Percentiles rank a stretch among this genome's conserved stretches.
Evolutionary conservation across 2,888 invertebrate species (phyloP).

Genomic region (Carpatolechia fugitivella): DNA sequence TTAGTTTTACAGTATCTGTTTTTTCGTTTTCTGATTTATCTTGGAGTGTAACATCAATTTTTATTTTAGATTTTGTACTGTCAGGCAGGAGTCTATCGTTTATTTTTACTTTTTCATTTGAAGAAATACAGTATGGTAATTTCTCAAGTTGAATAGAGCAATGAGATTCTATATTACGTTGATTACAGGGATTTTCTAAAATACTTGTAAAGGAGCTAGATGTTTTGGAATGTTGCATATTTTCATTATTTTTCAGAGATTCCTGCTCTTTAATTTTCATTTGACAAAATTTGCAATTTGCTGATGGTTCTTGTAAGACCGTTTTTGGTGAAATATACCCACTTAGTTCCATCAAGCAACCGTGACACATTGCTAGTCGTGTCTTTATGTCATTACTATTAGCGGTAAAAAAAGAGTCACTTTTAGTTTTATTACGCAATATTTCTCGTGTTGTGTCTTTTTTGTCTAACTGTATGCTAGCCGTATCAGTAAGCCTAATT

Average conservation of each 20-base stretch:
- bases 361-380: not conserved
- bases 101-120: not conserved
- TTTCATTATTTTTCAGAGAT: not conserved
- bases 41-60: too few relatives aligned
- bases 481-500: too few relatives aligned
- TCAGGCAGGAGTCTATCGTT: too few relatives aligned
- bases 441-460: not conserved
- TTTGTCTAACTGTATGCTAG: too few relatives aligned
- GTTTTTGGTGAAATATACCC: not conserved
- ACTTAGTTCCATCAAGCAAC: slow-evolving; percentile 2
- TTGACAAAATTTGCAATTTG: not conserved
- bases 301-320: not conserved
- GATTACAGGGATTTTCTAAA: not conserved
- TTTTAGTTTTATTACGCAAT: not conserved
- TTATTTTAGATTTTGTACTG: too few relatives aligned
- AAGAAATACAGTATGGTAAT: not conserved
- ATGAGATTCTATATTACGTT: too few relatives aligned
- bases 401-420: not conserved
- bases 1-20: too few relatives aligned
- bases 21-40: too few relatives aligned
- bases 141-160: not conserved
- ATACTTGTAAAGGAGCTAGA: not conserved
- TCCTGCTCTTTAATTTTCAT: not conserved
- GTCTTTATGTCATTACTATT: not conserved
- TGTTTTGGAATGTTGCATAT: not conserved